Conservation (phyloP, 2,113 vertebrate species). For the Psephotus haematonotus region DNA sequence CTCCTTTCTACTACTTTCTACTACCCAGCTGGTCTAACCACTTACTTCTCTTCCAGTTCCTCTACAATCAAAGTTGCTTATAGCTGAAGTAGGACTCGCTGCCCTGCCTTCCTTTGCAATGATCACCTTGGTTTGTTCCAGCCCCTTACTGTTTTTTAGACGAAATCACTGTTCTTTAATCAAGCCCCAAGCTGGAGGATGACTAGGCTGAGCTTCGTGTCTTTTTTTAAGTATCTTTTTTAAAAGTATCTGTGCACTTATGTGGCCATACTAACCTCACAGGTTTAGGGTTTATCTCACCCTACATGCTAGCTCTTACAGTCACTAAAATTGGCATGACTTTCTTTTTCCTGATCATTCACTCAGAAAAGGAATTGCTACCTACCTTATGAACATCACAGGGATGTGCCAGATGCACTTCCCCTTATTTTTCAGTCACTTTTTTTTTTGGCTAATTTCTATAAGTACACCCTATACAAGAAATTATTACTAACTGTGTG, state of each 20-base stretch:
- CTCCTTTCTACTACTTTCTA: not conserved
- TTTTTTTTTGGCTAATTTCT: not conserved
- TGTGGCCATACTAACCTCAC: not conserved
- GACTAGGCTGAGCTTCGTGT: not conserved
- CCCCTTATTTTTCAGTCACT: not conserved
- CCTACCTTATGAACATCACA: not conserved
- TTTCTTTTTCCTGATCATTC: not conserved
- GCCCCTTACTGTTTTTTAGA: not conserved
- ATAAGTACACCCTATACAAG: not conserved
- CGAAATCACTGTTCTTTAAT: not conserved
- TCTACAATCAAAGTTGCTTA: not conserved
- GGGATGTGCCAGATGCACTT: not conserved
- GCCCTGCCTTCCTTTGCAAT: not conserved
- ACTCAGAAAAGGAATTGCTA: not conserved
- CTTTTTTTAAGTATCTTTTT: not conserved
- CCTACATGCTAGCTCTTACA: not conserved
- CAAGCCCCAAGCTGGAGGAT: not conserved
- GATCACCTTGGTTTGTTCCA: not conserved
- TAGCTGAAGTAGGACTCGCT: not conserved
- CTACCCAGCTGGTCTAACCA: not conserved
- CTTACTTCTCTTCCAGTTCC: not conserved
- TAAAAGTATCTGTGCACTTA: not conserved
- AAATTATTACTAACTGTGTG: not conserved
- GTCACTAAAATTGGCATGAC: not conserved
- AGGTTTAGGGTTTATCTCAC: not conserved